Conservation (phyloP, 2,888 invertebrate species). For the Agrotis segetum region DNA sequence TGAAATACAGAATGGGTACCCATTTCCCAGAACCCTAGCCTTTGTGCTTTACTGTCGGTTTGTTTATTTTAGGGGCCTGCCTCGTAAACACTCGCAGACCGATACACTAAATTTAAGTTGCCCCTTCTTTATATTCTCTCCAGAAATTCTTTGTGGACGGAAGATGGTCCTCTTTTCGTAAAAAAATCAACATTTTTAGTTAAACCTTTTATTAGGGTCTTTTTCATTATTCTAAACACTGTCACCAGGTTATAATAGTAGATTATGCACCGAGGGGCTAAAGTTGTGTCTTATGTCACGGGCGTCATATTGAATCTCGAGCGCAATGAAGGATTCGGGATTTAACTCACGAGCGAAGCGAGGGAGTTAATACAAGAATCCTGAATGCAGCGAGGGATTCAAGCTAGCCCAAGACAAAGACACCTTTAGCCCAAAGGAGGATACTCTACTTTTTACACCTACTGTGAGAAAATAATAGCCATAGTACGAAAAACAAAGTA, state of each 20-base stretch:
- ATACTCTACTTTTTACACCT: too few species aligned
- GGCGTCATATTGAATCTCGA: too few species aligned
- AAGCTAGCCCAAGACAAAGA: too few species aligned
- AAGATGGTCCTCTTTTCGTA: slow-evolving; percentile 30
- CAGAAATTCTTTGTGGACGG: slow-evolving; percentile 73
- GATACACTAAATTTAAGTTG: slow-evolving; percentile 86
- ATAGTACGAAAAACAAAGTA: too few species aligned
- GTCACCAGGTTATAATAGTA: slow-evolving; percentile 5
- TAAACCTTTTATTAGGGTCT: slow-evolving; percentile 10
- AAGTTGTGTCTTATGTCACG: too few species aligned
- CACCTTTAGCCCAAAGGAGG: too few species aligned
- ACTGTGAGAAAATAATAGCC: too few species aligned
- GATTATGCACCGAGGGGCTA: too few species aligned
- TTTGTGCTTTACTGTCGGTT: slow-evolving; percentile 86
- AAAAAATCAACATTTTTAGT: slow-evolving; percentile 32
- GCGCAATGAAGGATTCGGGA: too few species aligned
- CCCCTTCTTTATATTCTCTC: slow-evolving; percentile 82
- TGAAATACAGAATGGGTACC: slow-evolving; percentile 81
- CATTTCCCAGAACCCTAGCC: slow-evolving; percentile 82
- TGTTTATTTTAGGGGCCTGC: slow-evolving; percentile 86
- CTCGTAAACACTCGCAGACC: slow-evolving; percentile 87
- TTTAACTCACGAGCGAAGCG: too few species aligned
- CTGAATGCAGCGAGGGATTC: too few species aligned
- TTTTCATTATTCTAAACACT: slow-evolving; percentile 24
- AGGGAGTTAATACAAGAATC: too few species aligned